Percentiles rank a stretch among this genome's conserved stretches.
Conservation (phyloP, 2,888 invertebrate species). For the Tortricodes alternella region DNA sequence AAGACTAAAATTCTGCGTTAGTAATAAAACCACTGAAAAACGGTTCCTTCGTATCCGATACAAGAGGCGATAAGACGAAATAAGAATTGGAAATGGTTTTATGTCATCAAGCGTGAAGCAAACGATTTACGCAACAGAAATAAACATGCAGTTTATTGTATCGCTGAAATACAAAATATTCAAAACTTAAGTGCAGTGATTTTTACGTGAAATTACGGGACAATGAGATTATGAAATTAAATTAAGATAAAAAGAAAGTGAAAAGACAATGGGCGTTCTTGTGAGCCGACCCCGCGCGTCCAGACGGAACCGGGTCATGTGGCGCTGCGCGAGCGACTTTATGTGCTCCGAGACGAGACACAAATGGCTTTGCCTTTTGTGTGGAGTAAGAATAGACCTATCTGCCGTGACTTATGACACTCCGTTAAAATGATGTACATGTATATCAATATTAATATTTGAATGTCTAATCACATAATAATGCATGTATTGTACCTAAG, state of each 20-base stretch:
- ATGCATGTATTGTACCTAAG: too few species aligned
- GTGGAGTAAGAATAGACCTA: slow-evolving; percentile 3
- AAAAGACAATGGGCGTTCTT: slow-evolving; percentile 45
- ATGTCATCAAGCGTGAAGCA: slow-evolving; percentile 10
- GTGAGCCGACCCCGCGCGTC: slow-evolving; percentile 36
- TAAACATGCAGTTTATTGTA: background rate
- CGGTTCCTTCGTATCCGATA: background rate
- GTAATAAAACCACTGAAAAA: background rate
- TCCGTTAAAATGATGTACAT: background rate
- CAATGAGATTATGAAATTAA: slow-evolving; percentile 40
- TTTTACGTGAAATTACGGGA: slow-evolving; percentile 16
- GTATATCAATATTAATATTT: background rate
- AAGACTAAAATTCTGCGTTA: too few species aligned
- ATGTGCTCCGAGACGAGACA: slow-evolving; percentile 5
- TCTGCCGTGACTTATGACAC: slow-evolving; percentile 1
- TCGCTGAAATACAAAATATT: background rate
- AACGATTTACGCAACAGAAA: background rate
- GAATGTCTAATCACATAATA: too few species aligned
- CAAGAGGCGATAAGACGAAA: slow-evolving; percentile 10
- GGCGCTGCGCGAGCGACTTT: slow-evolving; percentile 8
- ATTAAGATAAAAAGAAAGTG: slow-evolving; percentile 61
- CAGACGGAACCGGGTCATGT: slow-evolving; percentile 42
- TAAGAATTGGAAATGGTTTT: slow-evolving; percentile 14
- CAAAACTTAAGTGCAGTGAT: slow-evolving; percentile 1
- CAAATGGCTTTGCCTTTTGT: slow-evolving; percentile 7